phyloP scores from a whole-genome alignment of 2,888 invertebrate genomes.

The Pollenia angustigena region DNA sequence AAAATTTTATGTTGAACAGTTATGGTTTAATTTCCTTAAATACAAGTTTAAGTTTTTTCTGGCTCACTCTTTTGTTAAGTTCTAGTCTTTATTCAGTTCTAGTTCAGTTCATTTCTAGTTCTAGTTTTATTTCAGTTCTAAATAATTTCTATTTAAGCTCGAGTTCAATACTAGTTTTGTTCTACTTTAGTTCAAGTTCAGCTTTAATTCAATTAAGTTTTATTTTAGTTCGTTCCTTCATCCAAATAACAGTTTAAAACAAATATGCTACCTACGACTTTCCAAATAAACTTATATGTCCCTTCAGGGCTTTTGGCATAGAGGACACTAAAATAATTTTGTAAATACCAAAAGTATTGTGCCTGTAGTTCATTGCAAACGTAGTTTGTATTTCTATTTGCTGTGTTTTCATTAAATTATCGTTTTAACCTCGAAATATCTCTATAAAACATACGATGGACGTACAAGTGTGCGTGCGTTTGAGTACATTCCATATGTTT shows the following conservation, averaged over 20 bases:
- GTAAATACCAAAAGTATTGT: constrained; percentile 39
- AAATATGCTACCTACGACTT: constrained; percentile 6
- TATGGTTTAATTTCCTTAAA: no score
- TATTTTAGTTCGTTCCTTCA: neutral
- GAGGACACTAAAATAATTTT: constrained; percentile 28
- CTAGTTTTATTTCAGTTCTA: no score
- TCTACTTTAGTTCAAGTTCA: no score
- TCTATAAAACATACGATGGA: neutral
- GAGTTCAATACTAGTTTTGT: no score
- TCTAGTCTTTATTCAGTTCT: no score
- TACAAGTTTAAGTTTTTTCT: no score
- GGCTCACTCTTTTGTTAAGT: no score
- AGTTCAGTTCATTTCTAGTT: no score
- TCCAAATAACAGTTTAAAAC: neutral
- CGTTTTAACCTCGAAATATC: constrained; percentile 60
- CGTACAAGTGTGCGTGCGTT: neutral
- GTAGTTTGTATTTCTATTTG: constrained; percentile 4
- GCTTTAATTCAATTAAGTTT: no score
- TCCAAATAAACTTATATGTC: neutral
- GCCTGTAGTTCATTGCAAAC: constrained; percentile 6
- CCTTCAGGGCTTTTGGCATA: constrained; percentile 6
- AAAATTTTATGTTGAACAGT: no score
- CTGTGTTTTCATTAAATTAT: constrained; percentile 64
- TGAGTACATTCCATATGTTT: neutral
- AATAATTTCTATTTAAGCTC: no score